A percentile compares a stretch with the other conserved stretches of the same genome.
These are phyloP conservation scores for Pelecanoides urinatrix DNA, from an alignment of 2,113 vertebrate genomes.

Conservation along the genomic window DNA sequence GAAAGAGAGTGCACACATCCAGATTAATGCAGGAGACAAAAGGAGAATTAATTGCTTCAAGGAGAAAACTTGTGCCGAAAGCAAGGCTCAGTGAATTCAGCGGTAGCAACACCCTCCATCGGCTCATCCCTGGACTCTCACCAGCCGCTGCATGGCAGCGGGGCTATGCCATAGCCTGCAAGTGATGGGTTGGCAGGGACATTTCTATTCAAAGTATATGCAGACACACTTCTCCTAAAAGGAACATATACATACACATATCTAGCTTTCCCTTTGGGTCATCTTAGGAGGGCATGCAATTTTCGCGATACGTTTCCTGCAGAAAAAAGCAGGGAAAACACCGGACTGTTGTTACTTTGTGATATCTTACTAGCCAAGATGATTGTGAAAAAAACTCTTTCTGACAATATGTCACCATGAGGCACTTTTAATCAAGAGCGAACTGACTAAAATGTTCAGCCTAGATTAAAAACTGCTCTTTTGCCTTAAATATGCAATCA, in stretches of 20 bases:
- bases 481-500: constrained; percentile 40
- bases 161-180: background rate
- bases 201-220: background rate
- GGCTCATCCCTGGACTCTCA: background rate
- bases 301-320: background rate
- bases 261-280: background rate
- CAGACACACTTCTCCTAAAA: background rate
- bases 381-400: background rate
- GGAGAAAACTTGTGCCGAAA: background rate
- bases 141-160: accelerated
- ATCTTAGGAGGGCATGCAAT: background rate
- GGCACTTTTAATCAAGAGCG: constrained; percentile 35
- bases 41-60: background rate
- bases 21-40: background rate
- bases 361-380: background rate
- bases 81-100: background rate
- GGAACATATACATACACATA: background rate
- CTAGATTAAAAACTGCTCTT: constrained; percentile 17
- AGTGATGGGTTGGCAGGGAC: background rate
- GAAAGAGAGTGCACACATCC: background rate
- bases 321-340: background rate
- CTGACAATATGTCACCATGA: background rate
- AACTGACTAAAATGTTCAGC: background rate
- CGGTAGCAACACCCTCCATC: accelerated
- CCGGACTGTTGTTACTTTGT: background rate